Conservation (phyloP, 2,113 vertebrate genomes). For the Narcine bancroftii region DNA sequence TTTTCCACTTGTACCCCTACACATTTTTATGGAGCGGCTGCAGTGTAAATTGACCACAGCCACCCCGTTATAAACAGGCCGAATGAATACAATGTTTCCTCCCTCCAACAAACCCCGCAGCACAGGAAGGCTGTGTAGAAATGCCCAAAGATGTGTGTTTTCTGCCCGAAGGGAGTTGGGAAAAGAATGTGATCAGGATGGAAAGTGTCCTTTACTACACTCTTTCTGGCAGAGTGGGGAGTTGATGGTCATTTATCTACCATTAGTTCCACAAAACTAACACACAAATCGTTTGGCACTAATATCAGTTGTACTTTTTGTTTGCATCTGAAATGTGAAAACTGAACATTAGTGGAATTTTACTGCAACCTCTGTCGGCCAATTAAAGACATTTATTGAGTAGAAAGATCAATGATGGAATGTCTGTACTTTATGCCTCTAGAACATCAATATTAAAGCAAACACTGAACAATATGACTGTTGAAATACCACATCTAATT, state of each 20-base stretch:
- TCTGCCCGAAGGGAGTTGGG: too few species aligned
- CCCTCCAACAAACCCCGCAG: too few species aligned
- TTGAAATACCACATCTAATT: not conserved
- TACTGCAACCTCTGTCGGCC: not conserved
- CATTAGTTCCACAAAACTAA: not conserved
- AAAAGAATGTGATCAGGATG: too few species aligned
- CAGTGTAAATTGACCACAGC: too few species aligned
- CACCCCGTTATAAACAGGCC: too few species aligned
- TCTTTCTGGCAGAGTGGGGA: not conserved
- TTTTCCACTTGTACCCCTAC: too few species aligned
- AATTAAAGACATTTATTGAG: not conserved
- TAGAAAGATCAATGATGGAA: not conserved
- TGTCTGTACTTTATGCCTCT: not conserved
- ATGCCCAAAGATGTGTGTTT: too few species aligned
- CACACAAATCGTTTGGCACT: not conserved
- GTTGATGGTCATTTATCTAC: too few species aligned
- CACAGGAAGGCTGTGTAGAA: too few species aligned
- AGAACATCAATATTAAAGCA: not conserved
- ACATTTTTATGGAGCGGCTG: too few species aligned
- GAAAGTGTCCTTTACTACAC: too few species aligned
- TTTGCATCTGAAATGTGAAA: not conserved
- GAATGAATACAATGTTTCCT: too few species aligned
- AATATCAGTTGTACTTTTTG: not conserved
- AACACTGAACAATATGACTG: not conserved
- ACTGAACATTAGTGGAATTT: not conserved